These are phyloP conservation scores for Enteromius fasciolatus DNA, from an alignment of 2,797 vertebrate species.

Conservation along the genomic window DNA sequence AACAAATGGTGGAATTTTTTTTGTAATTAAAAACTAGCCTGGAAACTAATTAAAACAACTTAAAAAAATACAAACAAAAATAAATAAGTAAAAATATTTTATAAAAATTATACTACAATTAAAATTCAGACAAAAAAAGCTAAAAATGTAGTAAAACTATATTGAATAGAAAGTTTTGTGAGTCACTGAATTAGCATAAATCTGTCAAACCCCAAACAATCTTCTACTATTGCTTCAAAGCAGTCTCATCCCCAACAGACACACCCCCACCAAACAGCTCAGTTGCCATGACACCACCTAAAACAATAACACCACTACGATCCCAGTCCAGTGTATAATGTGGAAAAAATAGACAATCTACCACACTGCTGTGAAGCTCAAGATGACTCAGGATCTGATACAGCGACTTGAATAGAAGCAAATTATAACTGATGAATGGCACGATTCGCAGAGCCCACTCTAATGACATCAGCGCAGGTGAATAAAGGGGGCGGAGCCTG, in stretches of 20 bases:
- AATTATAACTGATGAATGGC: conserved; percentile 24
- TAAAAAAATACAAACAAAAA: too few relatives aligned
- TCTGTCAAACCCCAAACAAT: not conserved
- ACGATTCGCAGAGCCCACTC: conserved; percentile 9
- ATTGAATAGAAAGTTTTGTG: not conserved
- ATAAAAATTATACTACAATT: too few relatives aligned
- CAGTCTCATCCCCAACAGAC: not conserved
- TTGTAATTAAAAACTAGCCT: too few relatives aligned
- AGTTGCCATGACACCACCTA: conserved; percentile 31
- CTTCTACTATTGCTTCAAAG: not conserved
- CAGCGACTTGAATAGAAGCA: conserved; percentile 18
- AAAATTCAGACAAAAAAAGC: too few relatives aligned
- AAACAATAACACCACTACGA: conserved; percentile 26
- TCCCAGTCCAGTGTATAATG: conserved; percentile 33
- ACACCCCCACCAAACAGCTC: conserved; percentile 13
- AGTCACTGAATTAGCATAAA: not conserved
- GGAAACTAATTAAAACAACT: too few relatives aligned
- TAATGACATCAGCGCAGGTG: conserved; percentile 44
- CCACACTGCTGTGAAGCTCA: conserved; percentile 47
- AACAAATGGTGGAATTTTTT: too few relatives aligned
- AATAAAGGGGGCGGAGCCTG: conserved; percentile 20
- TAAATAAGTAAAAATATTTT: too few relatives aligned
- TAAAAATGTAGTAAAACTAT: too few relatives aligned
- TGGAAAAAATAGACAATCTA: conserved; percentile 31
- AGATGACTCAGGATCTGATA: conserved; percentile 40